phyloP scores from a whole-genome alignment of 2,113 vertebrate genomes.

The Triplophysa dalaica region DNA sequence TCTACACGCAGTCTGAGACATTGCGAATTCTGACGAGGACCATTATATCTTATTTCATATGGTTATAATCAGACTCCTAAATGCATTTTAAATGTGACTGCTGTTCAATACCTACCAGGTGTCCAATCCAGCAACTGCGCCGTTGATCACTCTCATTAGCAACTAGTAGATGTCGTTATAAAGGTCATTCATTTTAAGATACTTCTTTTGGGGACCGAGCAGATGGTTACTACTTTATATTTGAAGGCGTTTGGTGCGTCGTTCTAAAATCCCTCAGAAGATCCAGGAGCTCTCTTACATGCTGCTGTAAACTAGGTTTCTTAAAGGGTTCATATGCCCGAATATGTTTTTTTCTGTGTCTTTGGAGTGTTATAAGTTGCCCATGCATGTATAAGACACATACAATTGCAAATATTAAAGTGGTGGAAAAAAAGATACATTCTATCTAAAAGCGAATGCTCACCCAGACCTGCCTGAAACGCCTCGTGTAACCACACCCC shows the following conservation, averaged over 20 bases:
- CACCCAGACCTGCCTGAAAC: no score
- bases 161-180: slow-evolving; percentile 42
- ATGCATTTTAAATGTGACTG: slow-evolving; percentile 60
- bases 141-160: slow-evolving; percentile 51
- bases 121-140: slow-evolving; percentile 49
- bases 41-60: slow-evolving; percentile 56
- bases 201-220: slow-evolving; percentile 9
- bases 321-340: no score
- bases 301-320: no score
- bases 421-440: no score
- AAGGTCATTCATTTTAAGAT: slow-evolving; percentile 43
- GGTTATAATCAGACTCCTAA: slow-evolving; percentile 52
- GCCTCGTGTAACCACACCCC: no score
- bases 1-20: slow-evolving; percentile 48
- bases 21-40: slow-evolving; percentile 53
- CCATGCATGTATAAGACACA: no score
- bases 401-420: no score
- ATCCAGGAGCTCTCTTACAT: no score
- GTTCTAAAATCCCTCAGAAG: neutral
- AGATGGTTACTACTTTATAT: slow-evolving; percentile 33
- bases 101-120: slow-evolving; percentile 64
- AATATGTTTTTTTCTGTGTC: no score
- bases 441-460: no score
- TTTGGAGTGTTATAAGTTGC: no score
- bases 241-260: neutral